Conservation (phyloP, 2,797 vertebrate genomes). For the Spinibarbus caldwelli region DNA sequence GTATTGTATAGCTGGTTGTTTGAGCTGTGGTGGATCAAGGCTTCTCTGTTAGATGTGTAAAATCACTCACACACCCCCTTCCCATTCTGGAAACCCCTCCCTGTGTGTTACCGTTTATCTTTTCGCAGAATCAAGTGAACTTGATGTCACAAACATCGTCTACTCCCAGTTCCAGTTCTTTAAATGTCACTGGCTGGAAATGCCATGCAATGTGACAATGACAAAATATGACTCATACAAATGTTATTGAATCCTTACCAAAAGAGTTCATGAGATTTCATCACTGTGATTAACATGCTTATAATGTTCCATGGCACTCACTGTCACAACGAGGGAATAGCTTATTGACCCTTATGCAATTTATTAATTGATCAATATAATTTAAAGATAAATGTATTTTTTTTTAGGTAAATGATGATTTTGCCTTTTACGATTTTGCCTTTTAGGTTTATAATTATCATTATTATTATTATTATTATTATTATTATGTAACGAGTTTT, state of each 20-base stretch:
- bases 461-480: background rate
- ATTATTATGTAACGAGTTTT: background rate
- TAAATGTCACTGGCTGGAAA: background rate
- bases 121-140: background rate
- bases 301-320: background rate
- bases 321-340: background rate
- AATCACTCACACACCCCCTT: background rate
- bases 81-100: background rate
- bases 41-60: background rate
- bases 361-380: background rate
- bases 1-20: background rate
- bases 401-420: background rate
- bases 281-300: background rate
- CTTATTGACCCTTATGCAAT: no score
- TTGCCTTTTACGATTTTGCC: background rate
- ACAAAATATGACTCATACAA: background rate
- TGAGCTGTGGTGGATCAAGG: background rate
- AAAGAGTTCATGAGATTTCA: background rate
- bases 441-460: no score
- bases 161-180: background rate
- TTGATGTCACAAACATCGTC: background rate
- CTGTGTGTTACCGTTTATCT: background rate
- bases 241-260: background rate
- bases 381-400: background rate
- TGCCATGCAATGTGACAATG: background rate